Evolutionary conservation across 2,888 invertebrate species (phyloP).

Genomic region (Tipula helvola): DNA sequence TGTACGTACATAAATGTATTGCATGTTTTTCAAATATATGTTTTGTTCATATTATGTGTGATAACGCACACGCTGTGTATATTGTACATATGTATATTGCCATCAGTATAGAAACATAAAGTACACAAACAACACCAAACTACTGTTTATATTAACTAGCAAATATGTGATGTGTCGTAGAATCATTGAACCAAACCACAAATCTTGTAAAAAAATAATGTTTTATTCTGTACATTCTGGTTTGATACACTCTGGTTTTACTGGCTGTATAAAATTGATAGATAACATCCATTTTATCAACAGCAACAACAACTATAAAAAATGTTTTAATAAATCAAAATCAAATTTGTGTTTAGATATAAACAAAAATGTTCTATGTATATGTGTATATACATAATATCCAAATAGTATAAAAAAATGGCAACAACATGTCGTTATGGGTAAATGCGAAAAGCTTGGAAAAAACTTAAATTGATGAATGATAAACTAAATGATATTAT

Average conservation of each 20-base stretch:
- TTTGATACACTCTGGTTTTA: background rate
- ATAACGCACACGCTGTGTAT: too few relatives aligned
- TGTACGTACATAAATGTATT: background rate
- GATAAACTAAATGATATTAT: background rate
- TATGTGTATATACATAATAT: background rate
- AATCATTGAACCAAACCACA: background rate
- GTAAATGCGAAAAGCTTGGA: background rate
- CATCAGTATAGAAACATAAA: background rate
- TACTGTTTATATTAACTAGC: background rate
- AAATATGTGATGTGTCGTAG: background rate
- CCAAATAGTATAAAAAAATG: background rate
- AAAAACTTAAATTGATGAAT: background rate
- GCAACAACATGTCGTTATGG: background rate
- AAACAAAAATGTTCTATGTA: background rate
- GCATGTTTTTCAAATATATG: background rate
- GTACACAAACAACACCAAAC: background rate
- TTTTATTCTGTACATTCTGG: background rate
- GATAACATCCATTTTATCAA: background rate
- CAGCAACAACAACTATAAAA: background rate
- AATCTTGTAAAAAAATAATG: background rate
- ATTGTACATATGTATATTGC: background rate
- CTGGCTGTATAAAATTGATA: background rate
- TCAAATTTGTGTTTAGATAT: background rate
- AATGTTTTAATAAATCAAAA: background rate
- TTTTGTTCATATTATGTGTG: too few relatives aligned